A percentile compares a stretch with the other conserved stretches of the same genome.
These are phyloP conservation scores for Kryptopterus vitreolus DNA, from an alignment of 2,797 vertebrate species.

Conservation along the genomic window DNA sequence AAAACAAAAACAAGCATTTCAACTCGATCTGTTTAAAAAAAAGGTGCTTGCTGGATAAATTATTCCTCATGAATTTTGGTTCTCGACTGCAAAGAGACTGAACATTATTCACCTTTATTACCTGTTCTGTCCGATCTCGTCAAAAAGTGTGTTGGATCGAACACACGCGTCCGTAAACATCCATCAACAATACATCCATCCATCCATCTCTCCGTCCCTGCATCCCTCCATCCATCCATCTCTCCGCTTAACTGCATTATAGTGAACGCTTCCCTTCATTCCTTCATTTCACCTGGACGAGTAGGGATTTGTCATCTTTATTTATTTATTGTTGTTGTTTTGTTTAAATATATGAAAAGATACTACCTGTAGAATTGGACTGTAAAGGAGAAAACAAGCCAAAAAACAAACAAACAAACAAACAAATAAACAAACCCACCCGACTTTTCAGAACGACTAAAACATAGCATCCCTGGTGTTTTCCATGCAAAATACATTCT, in stretches of 20 bases:
- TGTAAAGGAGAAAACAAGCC: slow-evolving; percentile 4
- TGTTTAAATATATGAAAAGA: slow-evolving; percentile 4
- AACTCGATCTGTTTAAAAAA: slow-evolving; percentile 66
- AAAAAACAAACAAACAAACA: too few species aligned
- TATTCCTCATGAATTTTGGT: slow-evolving; percentile 53
- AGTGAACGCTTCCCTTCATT: slow-evolving; percentile 37
- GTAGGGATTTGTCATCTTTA: not conserved
- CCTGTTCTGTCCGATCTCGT: slow-evolving; percentile 34
- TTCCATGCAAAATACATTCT: not conserved
- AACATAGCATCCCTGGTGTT: not conserved
- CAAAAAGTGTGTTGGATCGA: slow-evolving; percentile 47
- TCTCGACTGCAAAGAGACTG: slow-evolving; percentile 36
- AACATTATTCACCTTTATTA: slow-evolving; percentile 41
- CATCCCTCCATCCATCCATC: slow-evolving; percentile 1
- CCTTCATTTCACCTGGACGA: slow-evolving; percentile 23
- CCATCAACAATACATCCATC: slow-evolving; percentile 9
- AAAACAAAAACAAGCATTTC: slow-evolving; percentile 64
- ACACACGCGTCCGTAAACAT: slow-evolving; percentile 35
- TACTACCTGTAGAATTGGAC: slow-evolving; percentile 23
- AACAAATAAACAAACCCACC: too few species aligned
- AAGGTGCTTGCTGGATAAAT: slow-evolving; percentile 63
- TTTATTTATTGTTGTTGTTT: not conserved
- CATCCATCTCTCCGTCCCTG: not conserved
- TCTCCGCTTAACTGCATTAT: slow-evolving; percentile 48
- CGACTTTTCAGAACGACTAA: not conserved